These are phyloP conservation scores for Hipposideros armiger DNA, from an alignment of 2,113 vertebrate genomes.

Conservation along the genomic window DNA sequence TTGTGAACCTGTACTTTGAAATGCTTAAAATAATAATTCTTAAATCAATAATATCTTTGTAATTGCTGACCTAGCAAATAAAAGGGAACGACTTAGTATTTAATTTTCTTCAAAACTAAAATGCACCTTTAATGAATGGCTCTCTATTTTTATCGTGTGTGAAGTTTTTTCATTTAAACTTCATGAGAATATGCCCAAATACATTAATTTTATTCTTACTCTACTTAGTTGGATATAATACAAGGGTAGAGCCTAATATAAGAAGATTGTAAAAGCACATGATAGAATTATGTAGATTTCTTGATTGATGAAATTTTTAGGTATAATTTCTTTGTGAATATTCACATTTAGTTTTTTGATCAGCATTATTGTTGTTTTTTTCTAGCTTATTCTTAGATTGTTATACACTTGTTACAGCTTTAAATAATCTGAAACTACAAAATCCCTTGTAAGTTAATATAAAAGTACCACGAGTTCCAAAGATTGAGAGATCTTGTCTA, in stretches of 20 bases:
- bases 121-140: not conserved
- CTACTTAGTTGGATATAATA: not conserved
- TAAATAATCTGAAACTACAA: conserved; percentile 14
- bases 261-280: not conserved
- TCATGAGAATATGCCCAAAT: not conserved
- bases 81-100: not conserved
- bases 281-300: not conserved
- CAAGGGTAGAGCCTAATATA: not conserved
- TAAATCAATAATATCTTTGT: conserved; percentile 26
- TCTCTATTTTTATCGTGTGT: not conserved
- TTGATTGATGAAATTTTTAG: conserved; percentile 32
- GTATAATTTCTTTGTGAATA: conserved; percentile 27
- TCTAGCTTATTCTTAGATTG: conserved; percentile 38
- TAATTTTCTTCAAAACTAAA: conserved; percentile 40
- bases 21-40: conserved; percentile 51
- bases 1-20: conserved; percentile 51
- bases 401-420: not conserved
- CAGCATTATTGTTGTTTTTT: not conserved
- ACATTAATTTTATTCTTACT: conserved; percentile 38
- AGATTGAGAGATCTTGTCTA: conserved; percentile 1
- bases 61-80: not conserved
- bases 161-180: conserved; percentile 26
- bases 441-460: not conserved
- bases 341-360: conserved; percentile 15
- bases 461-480: not conserved